phyloP scores from a whole-genome alignment of 1,140 invertebrate genomes.

The Apocrypta bakeri region DNA sequence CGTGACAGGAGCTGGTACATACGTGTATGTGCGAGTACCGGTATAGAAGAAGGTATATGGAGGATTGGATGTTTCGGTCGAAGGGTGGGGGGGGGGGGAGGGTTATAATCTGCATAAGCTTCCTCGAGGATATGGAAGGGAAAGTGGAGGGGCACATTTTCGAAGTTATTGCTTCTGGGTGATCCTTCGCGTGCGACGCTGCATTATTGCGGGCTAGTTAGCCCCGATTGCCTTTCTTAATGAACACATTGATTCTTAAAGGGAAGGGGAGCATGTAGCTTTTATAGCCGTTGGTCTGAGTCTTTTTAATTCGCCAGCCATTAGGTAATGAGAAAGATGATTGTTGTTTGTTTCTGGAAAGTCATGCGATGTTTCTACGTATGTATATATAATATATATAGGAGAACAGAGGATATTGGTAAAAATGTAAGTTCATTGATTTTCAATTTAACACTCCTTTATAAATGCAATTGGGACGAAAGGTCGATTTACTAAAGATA shows the following conservation, averaged over 20 bases:
- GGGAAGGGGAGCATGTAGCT: not conserved
- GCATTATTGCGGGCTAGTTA: constrained; percentile 9
- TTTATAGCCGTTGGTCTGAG: not conserved
- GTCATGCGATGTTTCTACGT: not conserved
- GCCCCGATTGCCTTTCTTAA: constrained; percentile 8
- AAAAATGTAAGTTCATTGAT: not conserved
- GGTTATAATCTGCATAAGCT: constrained; percentile 36
- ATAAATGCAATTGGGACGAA: not conserved
- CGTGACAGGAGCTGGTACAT: not conserved
- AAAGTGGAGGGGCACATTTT: not conserved
- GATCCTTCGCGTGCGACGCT: not conserved
- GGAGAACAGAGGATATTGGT: not conserved
- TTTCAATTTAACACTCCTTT: not conserved
- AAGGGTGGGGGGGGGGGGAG: not conserved
- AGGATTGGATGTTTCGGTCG: too few relatives aligned
- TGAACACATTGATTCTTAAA: constrained; percentile 10
- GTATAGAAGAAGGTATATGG: not conserved
- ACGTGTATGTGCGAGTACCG: not conserved
- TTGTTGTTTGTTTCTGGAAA: not conserved
- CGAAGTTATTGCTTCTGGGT: constrained; percentile 19
- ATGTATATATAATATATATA: too few relatives aligned
- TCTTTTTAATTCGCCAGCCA: not conserved
- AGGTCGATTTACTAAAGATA: not conserved
- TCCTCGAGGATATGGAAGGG: not conserved
- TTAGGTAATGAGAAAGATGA: not conserved